These are phyloP conservation scores for Gymnopithys bicolor DNA, from an alignment of 2,797 vertebrate species.

Conservation along the genomic window DNA sequence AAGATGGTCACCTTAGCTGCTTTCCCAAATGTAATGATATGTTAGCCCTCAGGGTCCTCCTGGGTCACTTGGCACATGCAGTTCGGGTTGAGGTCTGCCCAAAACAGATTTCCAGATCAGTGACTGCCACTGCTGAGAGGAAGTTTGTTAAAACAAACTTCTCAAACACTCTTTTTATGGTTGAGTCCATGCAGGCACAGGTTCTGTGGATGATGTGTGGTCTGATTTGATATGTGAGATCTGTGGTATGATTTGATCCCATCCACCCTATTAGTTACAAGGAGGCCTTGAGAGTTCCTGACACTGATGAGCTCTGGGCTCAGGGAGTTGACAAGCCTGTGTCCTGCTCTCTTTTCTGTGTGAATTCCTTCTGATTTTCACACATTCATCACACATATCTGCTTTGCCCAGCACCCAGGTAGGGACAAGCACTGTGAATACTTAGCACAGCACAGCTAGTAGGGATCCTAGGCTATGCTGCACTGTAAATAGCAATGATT, in stretches of 20 bases:
- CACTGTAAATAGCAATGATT: neutral
- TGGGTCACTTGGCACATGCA: neutral
- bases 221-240: neutral
- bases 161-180: neutral
- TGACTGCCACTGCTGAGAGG: neutral
- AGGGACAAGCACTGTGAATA: neutral
- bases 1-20: neutral
- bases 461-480: neutral
- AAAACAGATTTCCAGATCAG: constrained; percentile 14
- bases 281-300: neutral
- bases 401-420: neutral
- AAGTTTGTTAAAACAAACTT: neutral
- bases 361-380: neutral
- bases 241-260: neutral
- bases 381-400: neutral
- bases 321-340: neutral
- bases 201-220: neutral
- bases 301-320: neutral
- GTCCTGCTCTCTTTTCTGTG: neutral
- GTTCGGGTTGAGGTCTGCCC: neutral
- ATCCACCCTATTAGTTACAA: neutral
- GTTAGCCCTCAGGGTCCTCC: neutral
- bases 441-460: neutral
- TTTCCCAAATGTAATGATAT: neutral
- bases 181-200: neutral